These are phyloP conservation scores for Alsophila aescularia DNA, from an alignment of 2,888 invertebrate species.

Conservation along the genomic window DNA sequence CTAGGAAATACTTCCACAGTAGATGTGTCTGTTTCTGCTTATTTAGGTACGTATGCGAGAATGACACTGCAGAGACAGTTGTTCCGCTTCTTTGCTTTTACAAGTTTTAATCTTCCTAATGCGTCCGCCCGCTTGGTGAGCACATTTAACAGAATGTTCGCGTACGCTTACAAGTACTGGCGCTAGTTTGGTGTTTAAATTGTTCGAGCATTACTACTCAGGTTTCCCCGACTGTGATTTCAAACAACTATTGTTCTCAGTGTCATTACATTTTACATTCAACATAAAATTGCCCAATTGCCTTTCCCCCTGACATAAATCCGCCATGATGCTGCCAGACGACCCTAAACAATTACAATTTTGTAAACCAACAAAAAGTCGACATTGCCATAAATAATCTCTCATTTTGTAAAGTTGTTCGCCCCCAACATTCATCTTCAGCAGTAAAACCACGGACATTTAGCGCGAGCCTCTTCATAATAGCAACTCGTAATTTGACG, in stretches of 20 bases:
- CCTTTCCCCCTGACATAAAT: constrained; percentile 14
- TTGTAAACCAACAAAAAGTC: constrained; percentile 22
- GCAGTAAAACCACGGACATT: constrained; percentile 34
- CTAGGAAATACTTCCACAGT: constrained; percentile 29
- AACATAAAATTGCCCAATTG: constrained; percentile 3
- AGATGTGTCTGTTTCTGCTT: constrained; percentile 29
- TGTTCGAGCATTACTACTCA: constrained; percentile 29
- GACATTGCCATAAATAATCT: constrained; percentile 25
- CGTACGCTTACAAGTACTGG: constrained; percentile 53
- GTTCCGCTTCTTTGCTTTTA: constrained; percentile 71
- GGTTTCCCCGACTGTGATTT: not conserved
- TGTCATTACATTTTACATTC: constrained; percentile 16
- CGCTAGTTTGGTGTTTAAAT: constrained; percentile 43
- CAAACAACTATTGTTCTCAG: not conserved
- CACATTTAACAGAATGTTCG: constrained; percentile 66
- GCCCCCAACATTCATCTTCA: constrained; percentile 28
- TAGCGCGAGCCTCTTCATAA: constrained; percentile 33
- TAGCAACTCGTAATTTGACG: constrained; percentile 35
- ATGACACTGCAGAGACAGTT: constrained; percentile 51
- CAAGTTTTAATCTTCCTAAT: constrained; percentile 82
- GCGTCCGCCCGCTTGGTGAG: constrained; percentile 67
- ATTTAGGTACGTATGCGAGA: constrained; percentile 43
- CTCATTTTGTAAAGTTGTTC: constrained; percentile 31
- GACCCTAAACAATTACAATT: constrained; percentile 17
- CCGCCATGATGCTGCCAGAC: not conserved